A percentile compares a stretch with the other conserved stretches of the same genome.
phyloP scores from a whole-genome alignment of 2,113 vertebrate genomes.

The Spea bombifrons region DNA sequence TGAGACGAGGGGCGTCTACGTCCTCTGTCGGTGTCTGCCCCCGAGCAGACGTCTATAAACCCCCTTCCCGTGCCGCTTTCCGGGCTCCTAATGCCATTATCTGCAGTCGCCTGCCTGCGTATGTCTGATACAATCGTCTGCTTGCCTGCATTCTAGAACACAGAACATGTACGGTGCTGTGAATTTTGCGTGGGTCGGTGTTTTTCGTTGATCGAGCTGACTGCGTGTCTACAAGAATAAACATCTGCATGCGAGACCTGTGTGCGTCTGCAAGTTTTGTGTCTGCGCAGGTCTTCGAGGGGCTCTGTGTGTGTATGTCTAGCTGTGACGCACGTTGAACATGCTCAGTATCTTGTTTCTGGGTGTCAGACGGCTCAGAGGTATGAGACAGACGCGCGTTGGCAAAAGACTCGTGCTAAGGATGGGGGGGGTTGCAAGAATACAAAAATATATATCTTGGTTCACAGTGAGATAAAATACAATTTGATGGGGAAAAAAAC shows the following conservation, averaged over 20 bases:
- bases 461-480: not conserved
- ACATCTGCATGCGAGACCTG: not conserved
- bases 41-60: not conserved
- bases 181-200: not conserved
- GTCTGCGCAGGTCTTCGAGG: not conserved
- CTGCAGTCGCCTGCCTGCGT: not conserved
- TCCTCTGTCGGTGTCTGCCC: not conserved
- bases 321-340: constrained; percentile 31
- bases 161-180: not conserved
- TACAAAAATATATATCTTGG: not conserved
- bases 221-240: not conserved
- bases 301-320: constrained; percentile 16
- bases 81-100: not conserved
- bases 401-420: not conserved
- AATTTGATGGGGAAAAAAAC: not conserved
- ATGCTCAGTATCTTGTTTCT: not conserved
- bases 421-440: not conserved
- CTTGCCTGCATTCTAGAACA: not conserved
- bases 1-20: not conserved
- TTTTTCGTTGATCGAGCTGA: not conserved
- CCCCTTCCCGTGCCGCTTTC: not conserved
- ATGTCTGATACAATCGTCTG: not conserved
- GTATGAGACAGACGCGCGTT: not conserved
- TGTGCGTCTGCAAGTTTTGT: not conserved
- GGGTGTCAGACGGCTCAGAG: not conserved